Evolutionary conservation across 2,797 vertebrate genomes (phyloP), one percentile per base, ranked within the genome.

Genomic region (Gymnothorax javanicus): DNA sequence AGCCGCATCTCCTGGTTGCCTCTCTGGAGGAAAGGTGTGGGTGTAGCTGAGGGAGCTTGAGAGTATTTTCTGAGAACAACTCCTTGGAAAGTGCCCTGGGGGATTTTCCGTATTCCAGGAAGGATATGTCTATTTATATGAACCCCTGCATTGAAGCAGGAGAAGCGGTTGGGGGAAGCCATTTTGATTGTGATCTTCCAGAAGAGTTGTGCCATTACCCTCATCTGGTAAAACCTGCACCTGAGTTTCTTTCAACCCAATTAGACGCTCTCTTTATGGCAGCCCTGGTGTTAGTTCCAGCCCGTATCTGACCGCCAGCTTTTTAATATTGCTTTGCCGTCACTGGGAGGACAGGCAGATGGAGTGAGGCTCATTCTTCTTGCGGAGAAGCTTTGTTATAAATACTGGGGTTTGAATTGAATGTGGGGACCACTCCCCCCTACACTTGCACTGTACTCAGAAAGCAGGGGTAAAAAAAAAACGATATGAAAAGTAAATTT

Each of bases 41-140:
- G 91, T 90, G 90, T 90, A 87, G 91, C 91, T 90, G 91, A 23
- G 90, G 91, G 86, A 89, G 88, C 88, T 58, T 25, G 57, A 89
- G 91, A 92, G 91, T 94, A 93, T 95, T 94, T 94, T 88, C 86
- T 89, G 91, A 89, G 11, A 82, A 23, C 87, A 84, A 89, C 92
- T 92, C 89, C 86, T 88, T 91, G 88, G 89, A 91, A 83, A 58
- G 82, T 73, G 89, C 89, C 92, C 92, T 86, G 87, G 91, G 92
- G 93, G 59, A 75, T 60, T 90, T 89, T n/a, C 64, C 86, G 89
- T 77, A 84, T 93, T 93, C 91, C 90, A 54, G 15, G 92, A 92
- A 89, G 90, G 89, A 81, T 64, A 87, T 90, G 89, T 90, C 91
- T 92, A 92, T 94, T 92, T 91, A 91, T 77, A 87, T 62, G 33